phyloP scores from a whole-genome alignment of 2,113 vertebrate genomes.

The Mola mola region DNA sequence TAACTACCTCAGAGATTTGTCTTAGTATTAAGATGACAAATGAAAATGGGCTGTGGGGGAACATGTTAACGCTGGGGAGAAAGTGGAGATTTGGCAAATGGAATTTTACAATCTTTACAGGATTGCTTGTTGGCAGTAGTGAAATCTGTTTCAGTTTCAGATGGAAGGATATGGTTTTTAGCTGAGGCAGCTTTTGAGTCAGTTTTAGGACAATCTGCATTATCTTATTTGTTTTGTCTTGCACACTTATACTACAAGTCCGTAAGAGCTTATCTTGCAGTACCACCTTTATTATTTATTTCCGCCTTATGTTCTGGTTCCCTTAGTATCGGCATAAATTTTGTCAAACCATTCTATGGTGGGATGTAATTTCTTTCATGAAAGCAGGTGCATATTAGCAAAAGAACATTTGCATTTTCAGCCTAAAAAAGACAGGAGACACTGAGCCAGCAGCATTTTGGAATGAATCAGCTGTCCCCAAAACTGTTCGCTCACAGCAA shows the following conservation, averaged over 20 bases:
- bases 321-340: no score
- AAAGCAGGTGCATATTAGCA: no score
- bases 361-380: no score
- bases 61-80: constrained; percentile 25
- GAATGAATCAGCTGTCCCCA: no score
- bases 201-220: background rate
- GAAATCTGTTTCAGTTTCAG: constrained; percentile 16
- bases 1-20: constrained; percentile 46
- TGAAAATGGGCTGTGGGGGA: constrained; percentile 20
- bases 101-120: constrained; percentile 33
- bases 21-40: constrained; percentile 38
- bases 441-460: no score
- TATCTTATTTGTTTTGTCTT: background rate
- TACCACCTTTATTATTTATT: no score
- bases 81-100: constrained; percentile 13
- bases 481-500: no score
- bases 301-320: no score
- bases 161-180: constrained; percentile 18
- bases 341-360: no score
- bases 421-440: no score
- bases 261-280: no score
- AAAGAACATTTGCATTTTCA: no score
- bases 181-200: background rate
- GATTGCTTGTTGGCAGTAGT: constrained; percentile 19
- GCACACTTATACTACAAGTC: background rate